Percentiles rank a stretch among this genome's conserved stretches.
These are phyloP conservation scores for Poecile montanus DNA, from an alignment of 2,797 vertebrate species.

Conservation along the genomic window DNA sequence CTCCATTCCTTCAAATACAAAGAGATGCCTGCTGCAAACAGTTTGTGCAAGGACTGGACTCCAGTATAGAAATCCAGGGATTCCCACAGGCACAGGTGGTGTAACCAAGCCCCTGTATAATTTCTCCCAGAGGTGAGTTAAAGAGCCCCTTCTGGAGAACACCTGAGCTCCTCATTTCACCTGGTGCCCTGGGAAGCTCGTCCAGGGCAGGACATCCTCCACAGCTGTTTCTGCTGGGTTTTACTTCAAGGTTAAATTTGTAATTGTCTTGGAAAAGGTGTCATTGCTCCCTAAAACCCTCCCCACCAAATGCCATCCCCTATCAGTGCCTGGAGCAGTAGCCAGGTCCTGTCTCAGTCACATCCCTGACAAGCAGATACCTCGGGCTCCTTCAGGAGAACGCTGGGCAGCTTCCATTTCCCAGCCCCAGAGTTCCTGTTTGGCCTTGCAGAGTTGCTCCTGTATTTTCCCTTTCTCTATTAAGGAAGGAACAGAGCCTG, in stretches of 20 bases:
- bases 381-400: not conserved
- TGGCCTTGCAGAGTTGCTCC: not conserved
- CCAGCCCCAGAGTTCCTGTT: not conserved
- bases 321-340: not conserved
- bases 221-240: not conserved
- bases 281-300: fast-evolving
- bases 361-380: fast-evolving
- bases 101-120: not conserved
- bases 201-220: not conserved
- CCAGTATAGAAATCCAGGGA: not conserved
- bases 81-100: not conserved
- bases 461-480: not conserved
- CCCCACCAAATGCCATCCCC: not conserved
- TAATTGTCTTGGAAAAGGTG: not conserved
- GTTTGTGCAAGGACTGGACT: not conserved
- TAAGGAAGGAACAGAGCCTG: not conserved
- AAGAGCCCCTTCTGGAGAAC: not conserved
- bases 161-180: not conserved
- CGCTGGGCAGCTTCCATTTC: not conserved
- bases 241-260: not conserved
- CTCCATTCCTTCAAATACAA: not conserved
- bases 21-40: not conserved
- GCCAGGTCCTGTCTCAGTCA: not conserved
- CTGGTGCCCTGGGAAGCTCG: not conserved
- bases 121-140: not conserved